These are phyloP conservation scores for Emydura subglobosa DNA, from an alignment of 2,113 vertebrate genomes.

Conservation along the genomic window DNA sequence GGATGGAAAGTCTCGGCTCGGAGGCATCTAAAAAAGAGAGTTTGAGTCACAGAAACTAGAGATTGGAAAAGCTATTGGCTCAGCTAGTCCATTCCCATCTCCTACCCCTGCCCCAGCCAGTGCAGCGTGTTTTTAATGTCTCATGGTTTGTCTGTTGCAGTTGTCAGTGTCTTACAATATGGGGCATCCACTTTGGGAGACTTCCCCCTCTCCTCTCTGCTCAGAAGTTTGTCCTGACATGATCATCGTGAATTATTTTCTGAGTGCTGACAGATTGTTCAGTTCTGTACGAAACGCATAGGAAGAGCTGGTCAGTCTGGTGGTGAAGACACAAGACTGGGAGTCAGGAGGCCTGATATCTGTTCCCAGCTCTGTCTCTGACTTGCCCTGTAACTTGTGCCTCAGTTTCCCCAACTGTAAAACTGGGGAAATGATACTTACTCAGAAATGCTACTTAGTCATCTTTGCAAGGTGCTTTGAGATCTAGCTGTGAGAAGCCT, in stretches of 20 bases:
- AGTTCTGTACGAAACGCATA: not conserved
- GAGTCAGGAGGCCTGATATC: not conserved
- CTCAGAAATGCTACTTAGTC: not conserved
- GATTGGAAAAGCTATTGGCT: accelerated
- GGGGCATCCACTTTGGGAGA: not conserved
- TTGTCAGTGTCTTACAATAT: not conserved
- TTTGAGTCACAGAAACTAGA: not conserved
- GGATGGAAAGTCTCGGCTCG: not conserved
- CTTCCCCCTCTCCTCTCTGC: not conserved
- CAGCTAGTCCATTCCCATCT: not conserved
- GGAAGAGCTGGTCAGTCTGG: not conserved
- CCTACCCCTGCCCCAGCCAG: not conserved
- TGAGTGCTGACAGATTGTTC: not conserved
- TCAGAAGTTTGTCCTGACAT: too few species aligned
- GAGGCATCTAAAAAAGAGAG: not conserved
- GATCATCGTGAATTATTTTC: not conserved
- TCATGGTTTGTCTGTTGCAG: not conserved
- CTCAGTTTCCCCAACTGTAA: not conserved
- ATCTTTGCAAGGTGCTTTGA: not conserved
- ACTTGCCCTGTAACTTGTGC: not conserved
- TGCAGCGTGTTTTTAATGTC: not conserved
- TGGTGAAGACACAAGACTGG: not conserved
- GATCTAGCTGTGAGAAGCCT: not conserved
- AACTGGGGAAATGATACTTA: not conserved
- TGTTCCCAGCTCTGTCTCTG: not conserved